Evolutionary conservation across 2,113 vertebrate species (phyloP).

Genomic region (Columbina picui): DNA sequence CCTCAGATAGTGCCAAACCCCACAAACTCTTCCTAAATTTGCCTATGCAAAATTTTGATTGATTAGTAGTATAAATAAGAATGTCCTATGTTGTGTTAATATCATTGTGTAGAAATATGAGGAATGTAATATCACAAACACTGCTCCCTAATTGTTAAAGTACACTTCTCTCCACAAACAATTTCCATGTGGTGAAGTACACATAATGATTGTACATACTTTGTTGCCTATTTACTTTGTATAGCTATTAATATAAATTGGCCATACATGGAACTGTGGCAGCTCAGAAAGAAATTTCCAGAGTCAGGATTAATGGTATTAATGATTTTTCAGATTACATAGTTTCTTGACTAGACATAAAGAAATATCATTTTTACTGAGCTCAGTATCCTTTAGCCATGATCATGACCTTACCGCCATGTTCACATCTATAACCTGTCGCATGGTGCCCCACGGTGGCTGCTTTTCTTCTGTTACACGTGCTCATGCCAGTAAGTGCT

Average conservation of each 20-base stretch:
- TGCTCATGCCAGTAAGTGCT: background rate
- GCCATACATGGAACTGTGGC: background rate
- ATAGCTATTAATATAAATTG: background rate
- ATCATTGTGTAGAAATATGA: background rate
- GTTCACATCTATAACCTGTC: background rate
- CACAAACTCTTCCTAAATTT: background rate
- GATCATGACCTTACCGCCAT: accelerated
- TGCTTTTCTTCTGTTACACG: background rate
- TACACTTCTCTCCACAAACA: background rate
- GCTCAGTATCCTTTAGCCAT: background rate
- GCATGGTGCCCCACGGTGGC: conserved; percentile 59
- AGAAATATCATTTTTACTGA: background rate
- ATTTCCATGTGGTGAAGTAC: background rate
- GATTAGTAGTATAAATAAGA: background rate
- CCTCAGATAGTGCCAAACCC: background rate
- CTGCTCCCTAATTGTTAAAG: background rate
- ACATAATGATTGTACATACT: background rate
- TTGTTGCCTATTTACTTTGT: background rate
- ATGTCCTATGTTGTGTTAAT: background rate
- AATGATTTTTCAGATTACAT: background rate
- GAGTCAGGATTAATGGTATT: background rate
- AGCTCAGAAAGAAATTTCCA: background rate
- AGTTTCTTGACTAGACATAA: background rate
- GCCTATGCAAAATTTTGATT: background rate
- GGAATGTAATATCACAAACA: background rate